Percentiles rank a stretch among this genome's conserved stretches.
phyloP scores from a whole-genome alignment of 2,797 vertebrate species.

The Bovichtus diacanthus region DNA sequence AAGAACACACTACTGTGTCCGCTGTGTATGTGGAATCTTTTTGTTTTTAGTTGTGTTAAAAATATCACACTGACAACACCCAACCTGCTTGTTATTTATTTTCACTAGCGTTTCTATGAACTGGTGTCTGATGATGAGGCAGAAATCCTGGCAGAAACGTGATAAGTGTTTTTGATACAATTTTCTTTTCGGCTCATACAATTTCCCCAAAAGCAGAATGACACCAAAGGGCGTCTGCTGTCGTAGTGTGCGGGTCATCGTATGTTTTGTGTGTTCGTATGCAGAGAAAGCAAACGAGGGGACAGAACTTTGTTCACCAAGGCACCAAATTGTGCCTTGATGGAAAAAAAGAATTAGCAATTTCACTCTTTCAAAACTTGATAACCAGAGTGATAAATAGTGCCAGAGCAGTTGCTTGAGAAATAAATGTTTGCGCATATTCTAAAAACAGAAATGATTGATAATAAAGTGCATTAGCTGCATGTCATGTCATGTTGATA shows the following conservation, averaged over 20 bases:
- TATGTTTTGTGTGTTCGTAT: background rate
- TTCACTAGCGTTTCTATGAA: slow-evolving; percentile 1
- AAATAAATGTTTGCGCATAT: background rate
- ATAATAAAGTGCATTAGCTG: background rate
- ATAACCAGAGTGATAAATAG: background rate
- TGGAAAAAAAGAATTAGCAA: background rate
- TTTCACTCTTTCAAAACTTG: background rate
- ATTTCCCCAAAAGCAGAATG: slow-evolving; percentile 1
- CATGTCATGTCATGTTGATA: background rate
- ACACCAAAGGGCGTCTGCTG: background rate
- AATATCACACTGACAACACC: background rate
- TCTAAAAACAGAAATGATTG: background rate
- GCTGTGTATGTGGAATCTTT: background rate
- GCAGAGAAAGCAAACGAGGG: background rate
- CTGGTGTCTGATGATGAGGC: background rate
- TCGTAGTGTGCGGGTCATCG: background rate
- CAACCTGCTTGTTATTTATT: background rate
- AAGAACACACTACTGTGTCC: background rate
- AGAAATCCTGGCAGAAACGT: background rate
- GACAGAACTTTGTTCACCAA: too few relatives aligned
- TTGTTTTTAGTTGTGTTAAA: background rate
- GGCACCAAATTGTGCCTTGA: background rate
- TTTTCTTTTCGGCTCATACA: background rate
- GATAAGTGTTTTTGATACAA: background rate
- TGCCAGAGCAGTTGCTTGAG: background rate